These are phyloP conservation scores for Tetraneura akinire DNA, from an alignment of 1,140 invertebrate genomes.

Conservation along the genomic window DNA sequence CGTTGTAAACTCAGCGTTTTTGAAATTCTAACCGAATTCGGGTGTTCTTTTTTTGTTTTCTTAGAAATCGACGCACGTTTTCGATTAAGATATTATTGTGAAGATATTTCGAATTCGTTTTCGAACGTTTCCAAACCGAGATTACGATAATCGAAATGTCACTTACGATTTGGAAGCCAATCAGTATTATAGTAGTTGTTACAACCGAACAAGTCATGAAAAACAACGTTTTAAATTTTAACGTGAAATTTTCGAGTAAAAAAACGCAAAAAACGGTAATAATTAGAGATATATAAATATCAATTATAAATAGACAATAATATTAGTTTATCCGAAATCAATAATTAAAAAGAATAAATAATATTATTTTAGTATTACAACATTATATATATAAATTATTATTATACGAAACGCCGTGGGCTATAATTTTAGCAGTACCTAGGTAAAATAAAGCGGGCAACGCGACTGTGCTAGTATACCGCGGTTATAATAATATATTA, in stretches of 20 bases:
- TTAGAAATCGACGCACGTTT: not conserved
- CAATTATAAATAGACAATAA: not conserved
- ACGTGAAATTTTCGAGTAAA: no score
- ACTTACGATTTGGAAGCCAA: not conserved
- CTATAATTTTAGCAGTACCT: no score
- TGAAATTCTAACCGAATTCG: no score
- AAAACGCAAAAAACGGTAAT: no score
- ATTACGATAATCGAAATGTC: conserved; percentile 15
- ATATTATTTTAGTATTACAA: not conserved
- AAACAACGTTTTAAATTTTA: not conserved
- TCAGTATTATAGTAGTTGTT: not conserved
- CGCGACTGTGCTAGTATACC: not conserved
- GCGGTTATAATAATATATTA: no score
- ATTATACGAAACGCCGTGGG: not conserved
- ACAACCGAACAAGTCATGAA: not conserved
- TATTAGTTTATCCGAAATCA: not conserved
- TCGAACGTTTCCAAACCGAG: not conserved
- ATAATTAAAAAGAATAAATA: not conserved
- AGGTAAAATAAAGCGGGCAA: not conserved
- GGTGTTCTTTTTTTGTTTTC: not conserved
- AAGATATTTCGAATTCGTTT: not conserved
- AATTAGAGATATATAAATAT: not conserved
- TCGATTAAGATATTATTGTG: not conserved
- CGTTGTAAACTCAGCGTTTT: no score
- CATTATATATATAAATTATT: no score